These are phyloP conservation scores for Orchesella flavescens DNA, from an alignment of 2,888 invertebrate genomes.

Conservation along the genomic window DNA sequence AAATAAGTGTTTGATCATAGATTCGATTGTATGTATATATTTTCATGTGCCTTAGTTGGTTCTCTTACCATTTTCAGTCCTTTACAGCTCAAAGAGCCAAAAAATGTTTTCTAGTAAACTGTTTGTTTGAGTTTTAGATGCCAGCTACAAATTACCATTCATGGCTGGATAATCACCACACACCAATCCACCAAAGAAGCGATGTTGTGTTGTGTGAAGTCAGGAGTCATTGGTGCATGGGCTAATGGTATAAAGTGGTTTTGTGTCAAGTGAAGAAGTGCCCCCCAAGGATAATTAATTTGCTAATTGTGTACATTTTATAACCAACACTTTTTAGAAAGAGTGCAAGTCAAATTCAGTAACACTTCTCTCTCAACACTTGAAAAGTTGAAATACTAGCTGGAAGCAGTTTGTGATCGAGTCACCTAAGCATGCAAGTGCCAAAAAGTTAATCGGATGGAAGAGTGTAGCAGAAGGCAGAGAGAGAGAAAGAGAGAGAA, in stretches of 20 bases:
- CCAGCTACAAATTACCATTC: constrained; percentile 55
- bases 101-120: not conserved
- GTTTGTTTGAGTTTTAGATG: constrained; percentile 8
- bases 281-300: constrained; percentile 67
- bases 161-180: constrained; percentile 48
- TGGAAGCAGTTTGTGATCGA: too few species aligned
- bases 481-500: too few species aligned
- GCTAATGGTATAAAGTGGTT: constrained; percentile 55
- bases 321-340: not conserved
- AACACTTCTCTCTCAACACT: constrained; percentile 19
- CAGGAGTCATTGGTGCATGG: constrained; percentile 18
- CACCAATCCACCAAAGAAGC: constrained; percentile 34
- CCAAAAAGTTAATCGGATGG: too few species aligned
- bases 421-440: too few species aligned
- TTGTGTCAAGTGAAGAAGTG: constrained; percentile 61
- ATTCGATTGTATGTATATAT: not conserved
- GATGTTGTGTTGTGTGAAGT: constrained; percentile 16
- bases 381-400: too few species aligned
- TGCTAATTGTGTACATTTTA: constrained; percentile 45
- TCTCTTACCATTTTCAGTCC: too few species aligned
- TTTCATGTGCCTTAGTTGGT: not conserved
- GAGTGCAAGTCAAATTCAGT: constrained; percentile 12
- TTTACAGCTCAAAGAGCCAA: too few species aligned
- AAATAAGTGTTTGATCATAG: too few species aligned
- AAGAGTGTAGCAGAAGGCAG: too few species aligned